Base-by-base conservation (phyloP, 30 jellyfish, hydroid and myxozoan genomes). In the Morbakka virulenta region DNA sequence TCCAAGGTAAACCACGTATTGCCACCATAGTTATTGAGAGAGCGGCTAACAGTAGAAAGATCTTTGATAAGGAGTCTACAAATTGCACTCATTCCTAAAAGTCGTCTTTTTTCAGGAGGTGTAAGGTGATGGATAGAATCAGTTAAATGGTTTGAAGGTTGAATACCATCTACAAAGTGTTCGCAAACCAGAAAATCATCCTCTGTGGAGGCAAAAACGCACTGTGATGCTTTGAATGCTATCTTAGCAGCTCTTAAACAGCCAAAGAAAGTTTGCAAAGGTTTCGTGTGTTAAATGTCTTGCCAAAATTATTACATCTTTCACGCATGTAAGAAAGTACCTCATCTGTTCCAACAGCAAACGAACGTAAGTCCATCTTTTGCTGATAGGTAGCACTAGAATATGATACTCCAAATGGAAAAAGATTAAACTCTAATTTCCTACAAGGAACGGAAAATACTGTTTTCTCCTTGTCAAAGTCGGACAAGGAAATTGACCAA, bases 81-180 rank as follows among this genome's bases (percentile, higher is more conserved):
- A n/a, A n/a, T n/a, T n/a, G n/a, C n/a, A n/a, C n/a, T n/a, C n/a
- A n/a, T n/a, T n/a, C n/a, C n/a, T n/a, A n/a, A n/a, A n/a, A n/a
- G n/a, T n/a, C n/a, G n/a, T n/a, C n/a, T n/a, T n/a, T n/a, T n/a
- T n/a, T n/a, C n/a, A 4, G 85, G 85, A 17, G 80, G 12, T 3
- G 79, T 76, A 52, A 26, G 32, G 17, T 17, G 22, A 26, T 30
- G 23, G 33, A 74, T 74, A 33, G 85, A 62, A 3, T 74, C 79
- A 27, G 79, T 52, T 62, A 74, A 52, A 26, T 69, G 76, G 3
- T 52, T 53, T 31, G 50, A 76, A 24, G 85, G 76, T 50, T 74
- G 79, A 26, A 74, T 50, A 1, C 85, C 85, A 13, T 74, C 36
- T 28, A 35, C 4, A 11, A 69, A 49, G 52, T 49, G 76, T 32